Evolutionary conservation across 2,888 invertebrate genomes (phyloP), one percentile per base, ranked within the genome.

Genomic region (Trichacis sp.): DNA sequence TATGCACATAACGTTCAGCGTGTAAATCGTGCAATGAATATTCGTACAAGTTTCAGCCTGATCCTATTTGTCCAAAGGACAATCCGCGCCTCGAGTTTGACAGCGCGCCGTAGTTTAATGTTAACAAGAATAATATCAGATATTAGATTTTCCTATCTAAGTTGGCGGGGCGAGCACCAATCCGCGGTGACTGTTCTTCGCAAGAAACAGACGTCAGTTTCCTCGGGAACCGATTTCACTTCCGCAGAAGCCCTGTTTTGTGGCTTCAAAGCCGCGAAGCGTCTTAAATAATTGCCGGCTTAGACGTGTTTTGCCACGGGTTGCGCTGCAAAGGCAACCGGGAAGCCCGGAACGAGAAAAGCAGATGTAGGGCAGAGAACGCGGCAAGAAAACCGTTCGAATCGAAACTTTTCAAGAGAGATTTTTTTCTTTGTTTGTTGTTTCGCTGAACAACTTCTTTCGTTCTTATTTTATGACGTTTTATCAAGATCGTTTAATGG

Each of bases 261-360:
- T 62, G 56, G 67, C 62, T 60, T 57, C 42, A 64, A 68, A 66
- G 68, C 71, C 69, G 62, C 69, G 70, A 75, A 72, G 62, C 70
- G 65, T 71, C 77, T 77, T 74, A 77, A 78, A 76, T 78, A 76
- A 78, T 77, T 73, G 73, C 64, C 50, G 63, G 68, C 71, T 77
- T 73, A 74, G 72, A 68, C 70, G 49, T 69, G 69, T 73, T 75
- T 74, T 73, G 71, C 55, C 51, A 67, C 63, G 45, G 56, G 42
- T 46, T 58, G 50, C 51, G 29, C 55, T 55, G 56, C 53, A 57
- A 61, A 62, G 56, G 64, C 51, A 54, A n/a, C 8, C 19, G 43
- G 55, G 24, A 43, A 58, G 50, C 53, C 50, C 24, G 14, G 40
- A 40, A 54, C 43, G 56, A 42, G n/a, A 14, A 49, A 47, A 38